Evolutionary conservation across 2,797 vertebrate genomes (phyloP).

Genomic region (Synanceia verrucosa): DNA sequence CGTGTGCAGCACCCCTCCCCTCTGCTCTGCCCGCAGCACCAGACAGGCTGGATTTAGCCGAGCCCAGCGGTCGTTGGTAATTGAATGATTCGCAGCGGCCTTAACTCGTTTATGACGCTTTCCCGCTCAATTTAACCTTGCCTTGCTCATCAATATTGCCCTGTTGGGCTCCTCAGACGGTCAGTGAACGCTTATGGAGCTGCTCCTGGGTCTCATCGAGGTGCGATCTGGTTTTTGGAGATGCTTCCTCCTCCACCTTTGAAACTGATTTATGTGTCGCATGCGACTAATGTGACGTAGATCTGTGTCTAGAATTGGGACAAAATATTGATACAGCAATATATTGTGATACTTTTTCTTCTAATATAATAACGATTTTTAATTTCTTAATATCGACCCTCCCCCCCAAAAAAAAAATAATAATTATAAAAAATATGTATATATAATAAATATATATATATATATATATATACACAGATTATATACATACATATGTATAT

Average conservation of each 20-base stretch:
- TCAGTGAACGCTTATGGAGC: constrained; percentile 58
- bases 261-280: constrained; percentile 70
- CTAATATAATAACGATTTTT: too few species aligned
- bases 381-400: too few species aligned
- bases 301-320: too few species aligned
- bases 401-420: too few species aligned
- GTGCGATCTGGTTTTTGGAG: constrained; percentile 29
- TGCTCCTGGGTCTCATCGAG: constrained; percentile 35
- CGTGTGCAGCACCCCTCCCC: neutral
- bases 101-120: constrained; percentile 81
- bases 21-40: constrained; percentile 40
- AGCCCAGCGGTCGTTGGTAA: constrained; percentile 76
- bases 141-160: constrained; percentile 77
- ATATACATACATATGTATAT: too few species aligned
- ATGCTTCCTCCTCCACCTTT: constrained; percentile 55
- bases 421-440: too few species aligned
- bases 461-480: too few species aligned
- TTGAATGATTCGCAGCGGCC: constrained; percentile 77
- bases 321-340: too few species aligned
- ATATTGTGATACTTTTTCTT: too few species aligned
- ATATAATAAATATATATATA: too few species aligned
- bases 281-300: neutral
- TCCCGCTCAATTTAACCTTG: constrained; percentile 80
- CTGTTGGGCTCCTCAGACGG: constrained; percentile 63
- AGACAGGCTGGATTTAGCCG: constrained; percentile 59